Evolutionary conservation across 2,888 invertebrate species (phyloP), one percentile per base, ranked within the genome.

Genomic region (Polymixis flavicincta): DNA sequence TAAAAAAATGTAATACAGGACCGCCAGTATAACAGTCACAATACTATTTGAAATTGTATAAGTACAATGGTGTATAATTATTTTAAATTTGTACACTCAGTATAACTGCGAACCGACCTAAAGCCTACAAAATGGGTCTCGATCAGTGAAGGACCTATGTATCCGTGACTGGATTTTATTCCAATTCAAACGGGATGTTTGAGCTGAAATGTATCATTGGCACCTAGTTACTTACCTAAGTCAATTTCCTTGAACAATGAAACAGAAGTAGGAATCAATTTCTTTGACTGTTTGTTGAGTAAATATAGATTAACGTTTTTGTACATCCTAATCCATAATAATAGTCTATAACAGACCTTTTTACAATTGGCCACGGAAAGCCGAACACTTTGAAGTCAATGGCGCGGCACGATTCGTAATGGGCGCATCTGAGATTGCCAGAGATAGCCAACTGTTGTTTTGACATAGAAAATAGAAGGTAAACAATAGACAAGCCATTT

Each of bases 341-440:
- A 76, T 75, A 78, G 76, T 55, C 75, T 61, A 48, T 76, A 74
- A 64, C 32, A 52, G 72, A 60, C 32, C 67, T 82, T 83, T 86
- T 80, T 76, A 79, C 83, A 78, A 87, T 86, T 74, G 71, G 69
- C 50, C 19, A 76, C 79, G 79, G 79, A 79, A 83, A 74, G 75
- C 65, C 75, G 76, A 76, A 72, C 83, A 82, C 67, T 83, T 78
- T 25, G 67, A n/a, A 76, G 78, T 80, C 85, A 87, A 83, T 83
- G 87, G 84, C 82, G 89, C 87, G 84, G 80, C 80, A 86, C 86
- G 75, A 82, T 83, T 83, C 70, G 70, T 81, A 87, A 89, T 87
- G 84, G 80, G 82, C 81, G 83, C 85, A 87, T 87, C 88, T 78
- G 75, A 85, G 76, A 83, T 83, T 82, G 69, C 37, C 83, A 86